A percentile compares a stretch with the other conserved stretches of the same genome.
These are phyloP conservation scores for Phymanthus crucifer DNA, from an alignment of 92 coral and sea anemone genomes.

Conservation along the genomic window DNA sequence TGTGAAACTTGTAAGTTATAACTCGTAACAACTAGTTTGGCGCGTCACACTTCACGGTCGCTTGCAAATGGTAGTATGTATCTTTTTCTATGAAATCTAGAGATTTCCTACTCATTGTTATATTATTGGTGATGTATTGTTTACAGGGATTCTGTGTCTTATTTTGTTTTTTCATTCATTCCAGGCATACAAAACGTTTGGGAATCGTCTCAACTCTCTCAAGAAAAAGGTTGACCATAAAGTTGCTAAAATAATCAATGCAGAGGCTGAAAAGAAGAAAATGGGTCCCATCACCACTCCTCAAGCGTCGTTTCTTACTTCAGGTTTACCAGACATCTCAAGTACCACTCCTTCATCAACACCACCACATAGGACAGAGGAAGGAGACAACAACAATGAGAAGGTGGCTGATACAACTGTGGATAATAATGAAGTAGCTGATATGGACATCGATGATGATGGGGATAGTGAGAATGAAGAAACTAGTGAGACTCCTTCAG, in stretches of 20 bases:
- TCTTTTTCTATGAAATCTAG: too few species aligned
- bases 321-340: conserved; percentile 85
- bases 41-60: too few species aligned
- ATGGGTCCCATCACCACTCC: conserved; percentile 96
- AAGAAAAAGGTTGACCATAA: conserved; percentile 94
- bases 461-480: conserved; percentile 82
- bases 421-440: conserved; percentile 97
- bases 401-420: conserved; percentile 77
- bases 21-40: too few species aligned
- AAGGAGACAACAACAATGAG: conserved; percentile 15
- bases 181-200: conserved; percentile 98
- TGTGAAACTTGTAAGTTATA: too few species aligned
- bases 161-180: conserved; percentile 4
- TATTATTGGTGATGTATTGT: neutral
- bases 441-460: conserved; percentile 97
- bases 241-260: conserved; percentile 78
- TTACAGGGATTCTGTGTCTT: too few species aligned
- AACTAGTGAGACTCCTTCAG: conserved; percentile 56
- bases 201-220: conserved; percentile 88
- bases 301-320: conserved; percentile 86
- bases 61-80: too few species aligned
- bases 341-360: conserved; percentile 69
- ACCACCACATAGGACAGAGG: conserved; percentile 46
- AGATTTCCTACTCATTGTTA: neutral
- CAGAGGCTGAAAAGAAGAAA: conserved; percentile 90